Base-by-base conservation (phyloP, 2,888 invertebrate genomes). In the Pollenia griseotomentosa region DNA sequence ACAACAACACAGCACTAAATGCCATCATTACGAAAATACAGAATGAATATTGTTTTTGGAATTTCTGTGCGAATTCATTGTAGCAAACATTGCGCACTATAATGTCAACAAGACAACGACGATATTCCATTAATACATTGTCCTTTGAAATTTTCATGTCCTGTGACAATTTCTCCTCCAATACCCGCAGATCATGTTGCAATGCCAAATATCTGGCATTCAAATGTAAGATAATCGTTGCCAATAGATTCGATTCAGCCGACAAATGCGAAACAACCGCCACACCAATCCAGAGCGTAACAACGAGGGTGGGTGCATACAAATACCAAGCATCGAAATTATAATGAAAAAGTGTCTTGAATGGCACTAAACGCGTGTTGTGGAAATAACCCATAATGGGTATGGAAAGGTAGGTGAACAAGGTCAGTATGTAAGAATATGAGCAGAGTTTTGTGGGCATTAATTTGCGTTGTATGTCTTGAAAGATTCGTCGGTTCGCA, bases 201-300 rank as follows among this genome's bases (percentile, higher is more conserved):
- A 92, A 79, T 19, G 90, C 80, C 0, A 86, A 16, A 73, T 92
- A 92, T 1, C 91, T 90, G 1, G 89, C 90, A 88, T 92, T 92
- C 19, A 92, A 86, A 70, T 92, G 91, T 88, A 91, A 87, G 74
- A 92, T 90, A n/a, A 91, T 75, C 71, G 89, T 91, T n/a, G 91
- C 91, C 79, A 92, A 61, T 2, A 92, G 78, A 89, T 91, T 92
- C 0, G 91, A 87, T 23, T 92, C 91, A 5, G 90, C 92, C 2
- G 91, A 88, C 1, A 92, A 73, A 65, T 89, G 90, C 8, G 89
- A 89, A 12, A 89, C 89, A 1, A 91, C 90, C 7, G 89, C 85
- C 0, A 89, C 16, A 14, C 91, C 90, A 46, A 90, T 88, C 90
- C 90, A 91, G 8, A 90, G 81, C 4, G 89, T 88, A 10, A 88